Evolutionary conservation across 1,140 invertebrate genomes (phyloP), one percentile per base, ranked within the genome.

Genomic region (Rhagoletis pomonella): DNA sequence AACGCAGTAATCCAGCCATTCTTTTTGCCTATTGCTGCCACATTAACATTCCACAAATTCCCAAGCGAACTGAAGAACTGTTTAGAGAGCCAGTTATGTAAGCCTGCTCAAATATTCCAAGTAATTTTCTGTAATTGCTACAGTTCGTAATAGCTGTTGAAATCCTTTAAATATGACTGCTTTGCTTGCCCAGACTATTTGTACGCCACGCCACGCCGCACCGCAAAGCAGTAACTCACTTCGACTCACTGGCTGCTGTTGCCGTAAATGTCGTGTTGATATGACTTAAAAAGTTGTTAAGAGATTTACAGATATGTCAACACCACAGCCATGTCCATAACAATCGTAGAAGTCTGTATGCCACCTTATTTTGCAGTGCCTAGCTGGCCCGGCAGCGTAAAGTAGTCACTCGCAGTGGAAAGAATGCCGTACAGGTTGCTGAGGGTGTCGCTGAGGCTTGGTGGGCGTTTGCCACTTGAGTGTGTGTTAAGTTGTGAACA

Each of bases 271-370:
- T 55, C 44, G 47, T 81, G 73, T 55, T 55, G 42, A 81, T 81
- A 81, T 55, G 47, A 81, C 73, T 81, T 81, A 81, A 81, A 81
- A 55, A 81, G 73, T 19, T 55, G 73, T 81, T 81, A 81, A 81
- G 47, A 81, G 73, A 81, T 81, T 81, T 81, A 47, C 73, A 81
- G 73, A 81, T 81, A 81, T 81, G 73, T 81, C 73, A 81, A 81
- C 73, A 81, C 47, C n/a, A 55, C 12, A 39, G 44, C 19, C 73
- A 81, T 19, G 17, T 5, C 47, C 47, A 81, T 55, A 81, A n/a
- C 47, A 81, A 55, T 29, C 14, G 2, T 73, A 29, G 67, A 47
- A 42, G 67, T 12, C 67, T 47, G 42, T 6, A 5, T 55, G 50
- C 50, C 50, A 55, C 29, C 29, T 29, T 29, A 29, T 29, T 29